Evolutionary conservation across 1,140 invertebrate species (phyloP), one percentile per base, ranked within the genome.

Genomic region (Drosophila prosaltans): DNA sequence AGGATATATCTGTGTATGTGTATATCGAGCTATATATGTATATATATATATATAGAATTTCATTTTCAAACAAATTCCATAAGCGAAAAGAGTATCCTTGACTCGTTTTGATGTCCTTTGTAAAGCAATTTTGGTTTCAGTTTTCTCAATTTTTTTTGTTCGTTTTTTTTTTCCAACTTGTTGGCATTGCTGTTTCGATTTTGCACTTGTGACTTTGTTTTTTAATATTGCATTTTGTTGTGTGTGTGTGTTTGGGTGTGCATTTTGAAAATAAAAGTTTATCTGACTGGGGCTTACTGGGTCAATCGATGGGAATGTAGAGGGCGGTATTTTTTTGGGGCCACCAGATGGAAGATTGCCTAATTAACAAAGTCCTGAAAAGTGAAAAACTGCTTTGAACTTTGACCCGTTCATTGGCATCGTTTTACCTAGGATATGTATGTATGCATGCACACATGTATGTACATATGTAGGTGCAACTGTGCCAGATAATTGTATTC

Each of bases 401-500:
- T 86, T 88, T 86, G 83, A 82, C 82, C 81, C 80, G 74, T 83
- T 69, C 82, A 70, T 81, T 89, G 80, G 74, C 83, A 83, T 82
- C 84, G 73, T 88, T 88, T 80, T 59, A 16, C 26, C 77, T 26
- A 36, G 32, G 1, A 3, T 3, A 30, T 30, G 4, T 30, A 30
- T 4, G 4, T 30, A 30, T 30, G 4, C 28, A 3, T 30, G 4
- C 4, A 30, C 4, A 30, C 4, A 3, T 30, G 28, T 36, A 36
- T 0, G 2, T 36, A 6, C 9, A 3, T 51, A 21, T 64, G 55
- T 62, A 51, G 26, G 60, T 65, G 48, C 40, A 30, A 86, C 69
- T 88, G 70, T 88, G 83, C 77, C 84, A 88, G 83, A 77, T 86
- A 86, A 86, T 86, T 86, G 82, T 80, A 84, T 86, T 86, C 83